These are phyloP conservation scores for Apis dorsata DNA, from an alignment of 1,140 invertebrate genomes.

Conservation along the genomic window DNA sequence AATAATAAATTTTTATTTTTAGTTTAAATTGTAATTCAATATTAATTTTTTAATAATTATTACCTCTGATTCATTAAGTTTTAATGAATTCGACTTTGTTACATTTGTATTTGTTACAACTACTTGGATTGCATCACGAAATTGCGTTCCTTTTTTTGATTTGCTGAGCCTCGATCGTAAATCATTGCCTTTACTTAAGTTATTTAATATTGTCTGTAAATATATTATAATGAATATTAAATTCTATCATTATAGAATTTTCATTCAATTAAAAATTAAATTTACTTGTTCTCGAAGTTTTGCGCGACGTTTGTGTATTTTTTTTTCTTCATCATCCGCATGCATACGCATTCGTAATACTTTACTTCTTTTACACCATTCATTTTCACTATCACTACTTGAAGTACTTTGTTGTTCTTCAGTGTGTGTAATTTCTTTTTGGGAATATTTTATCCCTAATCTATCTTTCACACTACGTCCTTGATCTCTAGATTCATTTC, in stretches of 20 bases:
- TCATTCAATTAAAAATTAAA: not conserved
- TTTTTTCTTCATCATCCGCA: slow-evolving; percentile 91
- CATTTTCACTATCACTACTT: slow-evolving; percentile 79
- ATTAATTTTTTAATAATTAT: not conserved
- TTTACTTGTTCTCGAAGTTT: slow-evolving; percentile 60
- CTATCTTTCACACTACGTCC: slow-evolving; percentile 71
- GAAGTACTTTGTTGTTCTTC: slow-evolving; percentile 51
- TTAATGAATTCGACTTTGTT: slow-evolving; percentile 41
- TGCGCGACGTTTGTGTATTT: slow-evolving; percentile 76
- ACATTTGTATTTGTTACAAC: slow-evolving; percentile 73
- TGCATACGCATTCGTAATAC: slow-evolving; percentile 90
- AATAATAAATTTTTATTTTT: no score
- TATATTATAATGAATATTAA: slow-evolving; percentile 15
- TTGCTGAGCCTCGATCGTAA: slow-evolving; percentile 70
- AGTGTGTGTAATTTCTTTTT: not conserved
- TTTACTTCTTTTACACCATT: slow-evolving; percentile 84
- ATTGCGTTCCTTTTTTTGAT: slow-evolving; percentile 44
- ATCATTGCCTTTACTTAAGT: slow-evolving; percentile 62
- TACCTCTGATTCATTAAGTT: slow-evolving; percentile 61
- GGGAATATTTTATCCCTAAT: slow-evolving; percentile 70
- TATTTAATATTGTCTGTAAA: slow-evolving; percentile 39
- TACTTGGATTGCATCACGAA: slow-evolving; percentile 73
- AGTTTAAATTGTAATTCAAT: not conserved
- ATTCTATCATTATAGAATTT: slow-evolving; percentile 3
- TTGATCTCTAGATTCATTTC: slow-evolving; percentile 39